Evolutionary conservation across 2,888 invertebrate genomes (phyloP).

Genomic region (Sicus ferrugineus): DNA sequence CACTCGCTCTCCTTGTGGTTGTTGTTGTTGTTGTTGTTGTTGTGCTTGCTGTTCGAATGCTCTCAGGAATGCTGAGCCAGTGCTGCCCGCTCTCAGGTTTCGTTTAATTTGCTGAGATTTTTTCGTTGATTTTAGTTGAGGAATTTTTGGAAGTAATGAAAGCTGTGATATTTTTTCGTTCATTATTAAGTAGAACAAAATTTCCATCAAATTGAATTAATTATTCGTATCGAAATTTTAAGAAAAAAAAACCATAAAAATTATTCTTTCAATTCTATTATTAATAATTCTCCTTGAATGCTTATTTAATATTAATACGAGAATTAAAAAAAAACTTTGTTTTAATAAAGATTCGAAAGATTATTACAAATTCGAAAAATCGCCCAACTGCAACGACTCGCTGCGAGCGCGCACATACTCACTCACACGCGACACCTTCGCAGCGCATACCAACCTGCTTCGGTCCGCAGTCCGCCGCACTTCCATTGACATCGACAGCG

Average conservation of each 20-base stretch:
- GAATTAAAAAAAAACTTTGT: too few species aligned
- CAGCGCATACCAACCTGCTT: neutral
- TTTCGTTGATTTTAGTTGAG: neutral
- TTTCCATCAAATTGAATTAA: neutral
- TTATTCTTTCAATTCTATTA: too few species aligned
- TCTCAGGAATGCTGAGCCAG: neutral
- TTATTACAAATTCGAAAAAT: too few species aligned
- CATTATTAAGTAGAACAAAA: too few species aligned
- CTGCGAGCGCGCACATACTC: neutral
- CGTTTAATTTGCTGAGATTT: neutral
- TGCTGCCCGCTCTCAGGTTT: neutral
- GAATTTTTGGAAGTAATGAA: neutral
- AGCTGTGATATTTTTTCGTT: neutral
- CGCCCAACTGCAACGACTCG: slow-evolving; percentile 18
- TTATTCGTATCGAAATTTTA: neutral
- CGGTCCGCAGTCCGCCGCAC: neutral
- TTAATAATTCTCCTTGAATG: too few species aligned
- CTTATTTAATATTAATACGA: too few species aligned
- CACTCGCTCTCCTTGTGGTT: neutral
- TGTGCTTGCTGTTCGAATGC: neutral
- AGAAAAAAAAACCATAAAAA: neutral
- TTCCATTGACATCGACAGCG: neutral
- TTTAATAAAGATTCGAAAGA: too few species aligned
- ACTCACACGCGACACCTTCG: neutral
- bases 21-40: slow-evolving; percentile 10